Evolutionary conservation across 2,888 invertebrate genomes (phyloP).

Genomic region (Anorthoa munda): DNA sequence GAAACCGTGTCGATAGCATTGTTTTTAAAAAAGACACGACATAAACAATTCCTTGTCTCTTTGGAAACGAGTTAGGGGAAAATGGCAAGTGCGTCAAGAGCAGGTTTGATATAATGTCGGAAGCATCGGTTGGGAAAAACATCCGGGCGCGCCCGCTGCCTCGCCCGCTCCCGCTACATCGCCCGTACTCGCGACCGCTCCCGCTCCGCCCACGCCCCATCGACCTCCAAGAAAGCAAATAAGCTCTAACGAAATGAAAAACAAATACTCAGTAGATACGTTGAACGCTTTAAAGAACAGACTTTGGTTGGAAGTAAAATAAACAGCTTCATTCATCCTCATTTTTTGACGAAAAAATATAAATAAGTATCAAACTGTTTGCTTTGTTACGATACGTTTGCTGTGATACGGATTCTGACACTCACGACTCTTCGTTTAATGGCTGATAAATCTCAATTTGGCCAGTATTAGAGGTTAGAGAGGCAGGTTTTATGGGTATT

Average conservation of each 20-base stretch:
- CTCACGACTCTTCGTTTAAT: conserved; percentile 2
- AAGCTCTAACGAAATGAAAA: conserved; percentile 74
- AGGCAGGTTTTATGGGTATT: background rate
- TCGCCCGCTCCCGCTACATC: conserved; percentile 20
- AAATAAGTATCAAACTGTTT: conserved; percentile 16
- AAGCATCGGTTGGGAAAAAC: conserved; percentile 74
- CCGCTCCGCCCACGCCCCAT: conserved; percentile 16
- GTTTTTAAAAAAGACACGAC: conserved; percentile 70
- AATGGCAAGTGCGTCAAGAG: conserved; percentile 74
- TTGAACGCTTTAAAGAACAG: conserved; percentile 60
- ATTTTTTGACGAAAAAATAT: conserved; percentile 33
- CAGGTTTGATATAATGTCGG: conserved; percentile 74
- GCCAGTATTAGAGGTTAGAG: too few relatives aligned
- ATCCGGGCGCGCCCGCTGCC: conserved; percentile 66
- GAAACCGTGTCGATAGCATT: conserved; percentile 66
- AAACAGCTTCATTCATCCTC: conserved; percentile 40
- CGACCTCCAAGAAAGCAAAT: conserved; percentile 70
- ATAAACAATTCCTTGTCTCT: conserved; percentile 78
- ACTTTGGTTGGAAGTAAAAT: conserved; percentile 52
- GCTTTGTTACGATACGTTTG: conserved; percentile 18
- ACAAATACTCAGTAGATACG: conserved; percentile 68
- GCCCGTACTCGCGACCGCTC: conserved; percentile 13
- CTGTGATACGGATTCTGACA: conserved; percentile 13
- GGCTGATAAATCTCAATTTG: conserved; percentile 25
- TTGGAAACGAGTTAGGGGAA: conserved; percentile 70